Percentiles rank a stretch among this genome's conserved stretches.
Conservation (phyloP, 2,797 vertebrate genomes). For the Sphenopsis melanotis region DNA sequence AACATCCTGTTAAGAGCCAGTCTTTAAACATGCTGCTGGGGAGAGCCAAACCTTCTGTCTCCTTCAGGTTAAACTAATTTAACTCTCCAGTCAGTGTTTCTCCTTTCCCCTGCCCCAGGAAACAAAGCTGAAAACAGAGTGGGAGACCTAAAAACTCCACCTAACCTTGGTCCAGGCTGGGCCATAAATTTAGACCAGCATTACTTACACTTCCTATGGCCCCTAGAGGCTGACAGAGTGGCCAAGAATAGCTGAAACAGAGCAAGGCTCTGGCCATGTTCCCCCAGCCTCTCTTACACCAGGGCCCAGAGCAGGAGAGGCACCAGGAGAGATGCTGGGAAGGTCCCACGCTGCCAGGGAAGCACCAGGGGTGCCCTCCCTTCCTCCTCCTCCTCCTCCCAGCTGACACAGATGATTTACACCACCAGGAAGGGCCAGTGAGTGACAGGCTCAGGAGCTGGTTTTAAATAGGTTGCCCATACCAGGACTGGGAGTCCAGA, state of each 20-base stretch:
- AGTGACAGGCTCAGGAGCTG: neutral
- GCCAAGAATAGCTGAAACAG: constrained; percentile 22
- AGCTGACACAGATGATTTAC: neutral
- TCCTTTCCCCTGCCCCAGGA: neutral
- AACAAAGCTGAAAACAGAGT: neutral
- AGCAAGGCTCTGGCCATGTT: neutral
- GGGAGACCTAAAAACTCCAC: neutral
- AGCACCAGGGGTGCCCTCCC: neutral
- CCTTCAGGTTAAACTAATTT: neutral
- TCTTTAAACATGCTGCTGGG: neutral
- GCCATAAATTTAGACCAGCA: constrained; percentile 8
- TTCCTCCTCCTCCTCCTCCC: neutral
- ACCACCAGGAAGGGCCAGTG: neutral
- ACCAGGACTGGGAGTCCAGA: neutral
- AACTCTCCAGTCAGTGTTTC: neutral
- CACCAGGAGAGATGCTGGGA: neutral
- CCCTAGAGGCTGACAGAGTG: neutral
- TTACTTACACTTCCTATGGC: constrained; percentile 24
- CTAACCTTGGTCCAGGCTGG: neutral
- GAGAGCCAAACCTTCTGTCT: neutral
- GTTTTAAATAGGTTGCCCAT: neutral
- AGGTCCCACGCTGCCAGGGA: neutral
- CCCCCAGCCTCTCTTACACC: neutral
- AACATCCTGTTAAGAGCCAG: neutral
- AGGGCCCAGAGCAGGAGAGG: neutral